Base-by-base conservation (phyloP, 2,113 vertebrate genomes). In the Tragelaphus scriptus region DNA sequence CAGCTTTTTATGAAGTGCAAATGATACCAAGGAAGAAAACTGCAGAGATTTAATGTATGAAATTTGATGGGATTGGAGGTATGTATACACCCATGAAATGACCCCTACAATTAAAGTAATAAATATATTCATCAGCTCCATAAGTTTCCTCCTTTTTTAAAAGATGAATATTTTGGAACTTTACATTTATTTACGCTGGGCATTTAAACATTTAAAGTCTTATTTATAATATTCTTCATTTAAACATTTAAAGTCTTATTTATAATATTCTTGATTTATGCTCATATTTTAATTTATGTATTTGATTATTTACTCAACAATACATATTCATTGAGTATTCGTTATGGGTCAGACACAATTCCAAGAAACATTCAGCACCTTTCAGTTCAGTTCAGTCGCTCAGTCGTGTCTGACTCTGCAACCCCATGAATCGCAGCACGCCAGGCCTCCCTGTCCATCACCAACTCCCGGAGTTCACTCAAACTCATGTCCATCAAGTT, bases 391-490 rank as follows among this genome's bases (percentile, higher is more conserved):
- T 63, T 63, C 59, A 63, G 61, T 63, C 28, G 7, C 13, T 63
- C 28, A 32, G 61, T 63, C 0, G 0, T 63, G 61, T 16, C 61
- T 0, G 6, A 32, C 61, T 16, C 61, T 63, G 61, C 0, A 3
- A 63, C 61, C 61, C 13, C 7, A 30, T 63, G 61, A 63, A 63
- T 63, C 13, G 0, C 61, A 63, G 61, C 28, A 63, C 0, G 13
- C 61, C 61, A 63, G 61, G 61, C 28, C 13, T 63, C 13, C 6
- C 28, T 63, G 28, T 63, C 61, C 6, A 15, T 63, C 61, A 63
- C 28, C 61, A 63, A 15, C 61, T 63, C 61, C 3, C 13, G 0
- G 61, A 63, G 61, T 30, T 63, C 28, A 63, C 61, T 7, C 61
- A 63, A 3, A 63, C 11, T 63, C 28, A 63, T 1, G 28, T 15